Conservation (phyloP, 2,888 invertebrate species). For the Cephus nigrinus region DNA sequence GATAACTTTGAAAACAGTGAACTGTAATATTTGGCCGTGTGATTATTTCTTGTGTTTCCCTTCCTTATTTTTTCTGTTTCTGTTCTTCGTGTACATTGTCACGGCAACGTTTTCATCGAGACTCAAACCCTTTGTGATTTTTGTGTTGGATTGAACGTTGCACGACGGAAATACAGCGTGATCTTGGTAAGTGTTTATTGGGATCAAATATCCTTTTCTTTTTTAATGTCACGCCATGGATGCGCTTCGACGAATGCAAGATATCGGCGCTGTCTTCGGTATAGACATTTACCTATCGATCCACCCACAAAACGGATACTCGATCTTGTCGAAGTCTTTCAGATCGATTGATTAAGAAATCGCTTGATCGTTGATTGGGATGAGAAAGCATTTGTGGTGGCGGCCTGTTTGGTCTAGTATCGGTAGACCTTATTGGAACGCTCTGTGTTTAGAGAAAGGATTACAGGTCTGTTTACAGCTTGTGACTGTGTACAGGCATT, state of each 20-base stretch:
- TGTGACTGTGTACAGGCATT: background rate
- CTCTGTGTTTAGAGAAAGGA: background rate
- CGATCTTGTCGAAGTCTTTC: background rate
- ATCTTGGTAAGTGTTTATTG: background rate
- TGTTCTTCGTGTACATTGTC: background rate
- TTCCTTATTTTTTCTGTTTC: background rate
- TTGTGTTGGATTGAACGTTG: background rate
- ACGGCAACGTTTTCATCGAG: background rate
- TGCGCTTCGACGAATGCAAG: background rate
- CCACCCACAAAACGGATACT: background rate
- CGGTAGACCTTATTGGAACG: background rate
- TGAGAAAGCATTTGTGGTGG: background rate
- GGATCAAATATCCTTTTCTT: background rate
- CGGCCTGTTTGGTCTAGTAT: background rate
- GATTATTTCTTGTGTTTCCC: background rate
- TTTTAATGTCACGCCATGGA: background rate
- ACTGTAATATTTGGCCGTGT: conserved; percentile 14
- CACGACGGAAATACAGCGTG: background rate
- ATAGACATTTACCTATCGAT: background rate
- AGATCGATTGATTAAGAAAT: background rate
- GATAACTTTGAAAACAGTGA: conserved; percentile 8
- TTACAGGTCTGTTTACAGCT: background rate
- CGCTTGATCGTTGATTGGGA: background rate
- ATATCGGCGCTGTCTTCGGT: background rate
- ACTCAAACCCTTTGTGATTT: background rate